Base-by-base conservation (phyloP, 2,113 vertebrate species). In the Penelope pileata region DNA sequence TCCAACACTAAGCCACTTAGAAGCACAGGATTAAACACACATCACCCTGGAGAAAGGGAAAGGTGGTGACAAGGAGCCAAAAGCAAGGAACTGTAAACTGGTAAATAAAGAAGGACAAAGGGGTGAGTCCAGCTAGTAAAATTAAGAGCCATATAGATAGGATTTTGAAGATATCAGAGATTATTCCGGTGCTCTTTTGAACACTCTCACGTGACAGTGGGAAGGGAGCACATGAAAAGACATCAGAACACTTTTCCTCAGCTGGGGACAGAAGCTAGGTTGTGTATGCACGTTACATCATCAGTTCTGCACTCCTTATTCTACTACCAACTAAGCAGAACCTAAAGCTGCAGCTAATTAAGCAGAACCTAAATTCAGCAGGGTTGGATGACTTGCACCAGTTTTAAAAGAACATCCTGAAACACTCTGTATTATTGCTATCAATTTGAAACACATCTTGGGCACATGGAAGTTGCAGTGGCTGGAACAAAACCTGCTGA, bases 311-410 rank as follows among this genome's bases (percentile, higher is more conserved):
- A 5, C 51, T 92, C 51, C 58, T 67, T 47, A 74, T 74, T 92
- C 86, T 38, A 72, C 34, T 63, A 91, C 68, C 34, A 15, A 60
- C 86, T 88, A 95, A 94, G 85, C 88, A 91, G 72, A 95, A 86
- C 72, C 63, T 93, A 45, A 51, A 83, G 90, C 47, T 54, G 68
- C 59, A 94, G 68, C 68, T 88, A 90, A 95, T 96, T 91, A 93
- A 95, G 76, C 64, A 93, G 73, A 95, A 88, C 60, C 51, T 84
- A 81, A 95, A 93, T 91, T 95, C 92, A 86, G 92, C 83, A 90
- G 30, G 92, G 88, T 90, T 86, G 56, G 43, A 95, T 64, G 40
- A 84, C 67, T 59, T 75, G 34, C 62, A 72, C 16, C 48, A 76
- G 66, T 84, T 91, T 92, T 75, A 82, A 63, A 88, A 94, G 83